Base-by-base conservation (phyloP, 1,140 invertebrate genomes). In the Platorchestia sp. region DNA sequence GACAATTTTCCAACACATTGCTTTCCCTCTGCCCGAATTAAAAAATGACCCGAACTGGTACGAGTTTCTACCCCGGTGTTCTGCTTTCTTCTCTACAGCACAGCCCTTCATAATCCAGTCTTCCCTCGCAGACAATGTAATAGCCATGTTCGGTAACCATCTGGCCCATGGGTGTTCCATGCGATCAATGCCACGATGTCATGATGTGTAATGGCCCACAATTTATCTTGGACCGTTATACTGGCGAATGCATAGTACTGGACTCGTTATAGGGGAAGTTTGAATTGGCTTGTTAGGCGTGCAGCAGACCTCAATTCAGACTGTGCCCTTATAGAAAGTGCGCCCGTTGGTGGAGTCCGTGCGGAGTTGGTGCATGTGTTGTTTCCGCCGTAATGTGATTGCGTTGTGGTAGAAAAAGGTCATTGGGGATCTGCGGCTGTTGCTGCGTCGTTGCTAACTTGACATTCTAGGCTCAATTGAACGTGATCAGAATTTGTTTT, bases 81-180 rank as follows among this genome's bases (percentile, higher is more conserved):
- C 59, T 36, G 1, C 19, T 51, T 51, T 51, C 19, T 51, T 75
- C 36, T 75, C 27, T 14, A 36, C 14, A 75, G 59, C 59, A 36
- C 59, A 75, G 40, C 91, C 91, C 91, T 44, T 14, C 45, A 6
- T 45, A 93, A 45, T 93, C 45, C 91, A 45, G 44, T 93, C 44
- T n/a, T 93, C 91, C 47, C 44, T 45, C 44, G 7, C 45, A 5
- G 40, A 10, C 43, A 93, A 93, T 40, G 40, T 93, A 93, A 93
- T 93, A 93, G 47, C 91, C 91, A 93, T 93, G 91, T 93, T 93
- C 91, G 91, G 91, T 93, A 93, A 93, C 91, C 91, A 93, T 93
- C 91, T 93, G 87, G 19, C 0, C 87, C 41, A 42, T 22, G 87
- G 87, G 42, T 90, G 91, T 93, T 45, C 91, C 0, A 19, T 93